Evolutionary conservation across 2,797 vertebrate genomes (phyloP), one percentile per base, ranked within the genome.

Genomic region (Phrynocephalus guinanensis): DNA sequence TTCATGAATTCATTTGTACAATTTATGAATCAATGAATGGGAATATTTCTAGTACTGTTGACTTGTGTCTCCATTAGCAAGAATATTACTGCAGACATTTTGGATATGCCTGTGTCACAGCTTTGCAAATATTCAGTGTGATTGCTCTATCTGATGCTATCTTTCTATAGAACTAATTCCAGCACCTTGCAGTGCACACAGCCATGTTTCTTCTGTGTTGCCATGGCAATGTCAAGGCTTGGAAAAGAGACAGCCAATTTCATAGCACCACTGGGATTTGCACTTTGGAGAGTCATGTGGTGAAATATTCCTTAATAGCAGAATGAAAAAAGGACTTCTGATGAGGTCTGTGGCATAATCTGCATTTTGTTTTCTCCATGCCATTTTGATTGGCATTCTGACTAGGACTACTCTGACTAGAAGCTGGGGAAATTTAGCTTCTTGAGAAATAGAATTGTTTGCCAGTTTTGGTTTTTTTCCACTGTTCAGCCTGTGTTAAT

Each of bases 151-250:
- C 86, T 86, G 44, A 56, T 20, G 33, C 76, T 33, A 15, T 52
- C 38, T 68, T 68, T 78, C 60, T 82, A n/a, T 72, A 33, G 52
- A 72, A 56, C 67, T 18, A 3, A 79, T 20, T 72, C 52, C 33
- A 56, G 78, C 48, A 79, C 44, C 71, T 67, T 9, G 56, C 60
- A 67, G 15, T 38, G 22, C 60, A 67, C 50, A 79, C 48, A 50
- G 79, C 79, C 60, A 75, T 87, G 86, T 48, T 67, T 87, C 52
- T 68, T 28, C 28, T 67, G 7, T 3, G 79, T 87, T 87, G 79
- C 86, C 68, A 87, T 87, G 71, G 86, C 60, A 68, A 82, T 79
- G 50, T 73, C 18, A 52, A 82, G 79, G 86, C 79, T 82, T 63
- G 66, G 71, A n/a, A 80, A 66, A 67, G 28, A 68, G 71, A 48